These are phyloP conservation scores for Diprion similis DNA, from an alignment of 1,140 invertebrate species.

Conservation along the genomic window DNA sequence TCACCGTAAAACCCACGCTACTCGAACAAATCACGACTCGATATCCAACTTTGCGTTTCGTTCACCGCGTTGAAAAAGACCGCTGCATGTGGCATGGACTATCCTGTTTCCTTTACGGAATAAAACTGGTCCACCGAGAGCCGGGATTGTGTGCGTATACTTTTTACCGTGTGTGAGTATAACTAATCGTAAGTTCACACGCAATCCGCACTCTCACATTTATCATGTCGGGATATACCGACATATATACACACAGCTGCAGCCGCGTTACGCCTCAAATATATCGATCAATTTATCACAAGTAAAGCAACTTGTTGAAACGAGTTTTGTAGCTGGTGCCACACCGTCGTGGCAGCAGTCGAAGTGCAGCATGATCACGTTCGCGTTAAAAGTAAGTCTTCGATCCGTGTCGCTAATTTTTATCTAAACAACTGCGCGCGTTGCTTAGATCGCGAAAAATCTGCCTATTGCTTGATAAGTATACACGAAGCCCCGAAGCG, in stretches of 20 bases:
- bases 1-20: background rate
- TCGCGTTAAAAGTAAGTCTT: conserved; percentile 12
- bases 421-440: too few relatives aligned
- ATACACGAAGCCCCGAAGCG: background rate
- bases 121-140: conserved; percentile 10
- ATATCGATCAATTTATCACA: background rate
- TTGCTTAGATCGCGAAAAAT: too few relatives aligned
- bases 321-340: background rate
- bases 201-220: too few relatives aligned
- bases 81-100: background rate
- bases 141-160: background rate
- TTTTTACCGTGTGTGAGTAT: background rate
- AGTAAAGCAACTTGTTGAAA: background rate
- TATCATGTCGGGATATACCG: background rate
- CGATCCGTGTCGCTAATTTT: background rate
- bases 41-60: background rate
- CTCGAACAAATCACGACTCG: background rate
- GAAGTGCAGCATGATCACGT: background rate
- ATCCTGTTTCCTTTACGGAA: conserved; percentile 12
- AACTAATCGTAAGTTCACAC: too few relatives aligned
- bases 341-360: background rate
- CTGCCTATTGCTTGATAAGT: background rate
- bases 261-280: background rate
- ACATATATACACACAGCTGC: background rate
- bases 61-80: background rate